phyloP scores from a whole-genome alignment of 2,797 vertebrate genomes.

The Sebastes trivittatus region DNA sequence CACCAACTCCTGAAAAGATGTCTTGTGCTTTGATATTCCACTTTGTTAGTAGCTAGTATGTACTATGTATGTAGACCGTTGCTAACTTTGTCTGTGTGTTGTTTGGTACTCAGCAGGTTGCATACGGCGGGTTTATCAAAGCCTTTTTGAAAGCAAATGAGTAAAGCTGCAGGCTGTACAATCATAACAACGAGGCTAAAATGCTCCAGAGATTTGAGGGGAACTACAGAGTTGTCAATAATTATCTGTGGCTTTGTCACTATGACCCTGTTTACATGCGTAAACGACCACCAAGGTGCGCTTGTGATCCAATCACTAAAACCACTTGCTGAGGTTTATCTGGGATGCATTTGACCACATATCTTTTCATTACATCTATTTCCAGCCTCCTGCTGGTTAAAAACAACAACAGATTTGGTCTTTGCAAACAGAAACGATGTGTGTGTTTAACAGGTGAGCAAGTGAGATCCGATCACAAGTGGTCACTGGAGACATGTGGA shows the following conservation, averaged over 20 bases:
- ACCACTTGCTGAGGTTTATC: too few relatives aligned
- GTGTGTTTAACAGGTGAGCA: neutral
- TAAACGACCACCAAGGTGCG: neutral
- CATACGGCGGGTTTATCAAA: neutral
- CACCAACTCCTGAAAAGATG: neutral
- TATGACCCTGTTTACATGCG: neutral
- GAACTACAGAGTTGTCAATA: neutral
- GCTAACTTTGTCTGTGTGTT: neutral
- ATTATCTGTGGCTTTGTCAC: neutral
- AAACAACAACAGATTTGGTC: neutral
- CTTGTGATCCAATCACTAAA: too few relatives aligned
- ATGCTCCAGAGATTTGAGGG: neutral
- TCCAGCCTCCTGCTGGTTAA: neutral
- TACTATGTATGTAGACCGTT: too few relatives aligned
- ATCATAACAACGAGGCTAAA: neutral
- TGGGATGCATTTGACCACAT: too few relatives aligned
- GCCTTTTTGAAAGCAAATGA: neutral
- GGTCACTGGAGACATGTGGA: neutral
- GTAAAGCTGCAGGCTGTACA: neutral
- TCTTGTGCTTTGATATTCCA: too few relatives aligned
- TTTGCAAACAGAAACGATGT: neutral
- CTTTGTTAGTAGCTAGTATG: neutral
- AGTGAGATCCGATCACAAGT: neutral
- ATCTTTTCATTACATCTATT: too few relatives aligned
- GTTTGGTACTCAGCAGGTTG: neutral